Evolutionary conservation across 2,113 vertebrate genomes (phyloP), one percentile per base, ranked within the genome.

Genomic region (Malaclemys terrapin): DNA sequence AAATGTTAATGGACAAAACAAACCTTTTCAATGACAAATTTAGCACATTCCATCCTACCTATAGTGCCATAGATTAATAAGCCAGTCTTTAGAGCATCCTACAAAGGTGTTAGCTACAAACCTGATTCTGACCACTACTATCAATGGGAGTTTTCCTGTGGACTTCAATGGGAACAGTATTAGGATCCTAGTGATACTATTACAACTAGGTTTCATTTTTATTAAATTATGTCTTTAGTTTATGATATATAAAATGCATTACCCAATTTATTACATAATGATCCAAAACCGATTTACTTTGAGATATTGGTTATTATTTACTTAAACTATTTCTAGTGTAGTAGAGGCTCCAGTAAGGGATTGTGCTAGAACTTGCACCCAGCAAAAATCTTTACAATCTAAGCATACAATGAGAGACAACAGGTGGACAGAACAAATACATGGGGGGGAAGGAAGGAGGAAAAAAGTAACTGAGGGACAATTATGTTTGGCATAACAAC

Each of bases 201-300:
- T 59, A 82, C 31, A 90, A 25, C 2, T 2, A 0, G 6, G 6
- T 35, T 49, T 38, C 87, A 8, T 47, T 80, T 90, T 25, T 76
- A 17, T 22, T 94, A 75, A 25, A 50, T 95, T 94, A 89, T 82
- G 25, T 53, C 85, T 94, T 91, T 89, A 50, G 29, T 89, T 94
- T 90, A 72, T 91, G 27, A 1, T 85, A 65, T 62, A 52, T 90
- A 69, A 38, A 38, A 19, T 72, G n/a, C 38, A 93, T 93, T 85
- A 81, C 27, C 90, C 93, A 80, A 57, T 91, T 95, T 89, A 95
- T 89, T 89, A 54, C 82, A 38, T 69, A 79, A 14, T 47, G 35
- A 57, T 6, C 49, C 35, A 11, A 80, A 1, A 0, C 4, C 31
- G 6, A 27, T 17, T 78, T 0, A 0, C 12, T 59, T 80, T 81